These are phyloP conservation scores for Onychomys arenicola DNA, from an alignment of 2,797 vertebrate genomes.

Conservation along the genomic window DNA sequence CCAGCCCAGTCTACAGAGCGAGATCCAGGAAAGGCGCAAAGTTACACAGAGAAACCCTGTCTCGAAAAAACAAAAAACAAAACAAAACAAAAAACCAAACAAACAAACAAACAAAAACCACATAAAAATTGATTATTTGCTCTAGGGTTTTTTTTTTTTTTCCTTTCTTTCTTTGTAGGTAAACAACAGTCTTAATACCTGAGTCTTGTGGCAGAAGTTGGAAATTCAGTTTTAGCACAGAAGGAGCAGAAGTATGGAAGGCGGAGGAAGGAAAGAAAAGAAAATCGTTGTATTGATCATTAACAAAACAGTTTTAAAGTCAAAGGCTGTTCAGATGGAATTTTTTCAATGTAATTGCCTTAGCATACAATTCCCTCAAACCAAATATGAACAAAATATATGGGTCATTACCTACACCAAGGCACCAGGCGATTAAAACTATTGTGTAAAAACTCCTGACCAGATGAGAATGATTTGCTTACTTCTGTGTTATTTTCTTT, in stretches of 20 bases:
- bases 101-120: too few relatives aligned
- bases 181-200: neutral
- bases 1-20: too few relatives aligned
- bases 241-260: neutral
- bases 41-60: too few relatives aligned
- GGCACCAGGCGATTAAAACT: neutral
- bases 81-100: too few relatives aligned
- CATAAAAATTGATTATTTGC: neutral
- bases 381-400: slow-evolving; percentile 11
- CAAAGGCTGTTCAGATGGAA: neutral
- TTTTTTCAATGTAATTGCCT: neutral
- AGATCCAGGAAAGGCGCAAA: too few relatives aligned
- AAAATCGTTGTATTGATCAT: neutral
- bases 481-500: neutral
- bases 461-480: slow-evolving; percentile 3
- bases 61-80: too few relatives aligned
- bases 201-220: neutral
- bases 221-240: neutral
- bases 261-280: neutral
- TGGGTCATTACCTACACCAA: neutral
- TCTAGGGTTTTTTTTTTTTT: neutral
- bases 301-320: neutral
- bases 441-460: neutral
- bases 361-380: neutral
- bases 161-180: neutral